Conservation (phyloP, 2,888 invertebrate genomes). For the Aethes cnicana region DNA sequence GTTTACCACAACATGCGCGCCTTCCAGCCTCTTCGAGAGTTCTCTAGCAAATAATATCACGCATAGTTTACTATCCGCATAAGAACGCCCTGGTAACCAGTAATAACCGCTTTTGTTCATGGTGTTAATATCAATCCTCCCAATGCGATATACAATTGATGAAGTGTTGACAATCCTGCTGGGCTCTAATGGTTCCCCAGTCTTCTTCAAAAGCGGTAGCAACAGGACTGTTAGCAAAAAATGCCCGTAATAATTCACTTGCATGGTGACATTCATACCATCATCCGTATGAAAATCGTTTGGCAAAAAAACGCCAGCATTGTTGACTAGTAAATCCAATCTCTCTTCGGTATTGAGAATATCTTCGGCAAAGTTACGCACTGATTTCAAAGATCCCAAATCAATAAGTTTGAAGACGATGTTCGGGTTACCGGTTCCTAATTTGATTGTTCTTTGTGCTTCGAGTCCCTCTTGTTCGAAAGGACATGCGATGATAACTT, state of each 20-base stretch:
- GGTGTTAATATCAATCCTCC: constrained; percentile 86
- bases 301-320: constrained; percentile 90
- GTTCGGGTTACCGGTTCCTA: constrained; percentile 85
- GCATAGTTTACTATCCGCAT: constrained; percentile 87
- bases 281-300: constrained; percentile 86
- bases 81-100: constrained; percentile 73
- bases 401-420: constrained; percentile 88
- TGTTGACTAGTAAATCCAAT: constrained; percentile 93
- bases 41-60: constrained; percentile 88
- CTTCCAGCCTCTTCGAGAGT: constrained; percentile 84
- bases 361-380: constrained; percentile 90
- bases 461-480: constrained; percentile 60
- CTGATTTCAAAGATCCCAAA: constrained; percentile 87
- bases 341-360: constrained; percentile 86
- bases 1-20: constrained; percentile 87
- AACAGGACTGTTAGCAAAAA: constrained; percentile 95
- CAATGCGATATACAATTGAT: constrained; percentile 87
- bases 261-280: constrained; percentile 93
- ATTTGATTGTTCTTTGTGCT: constrained; percentile 83
- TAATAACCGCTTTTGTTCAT: constrained; percentile 83
- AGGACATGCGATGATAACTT: constrained; percentile 70
- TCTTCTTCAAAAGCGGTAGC: constrained; percentile 87
- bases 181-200: constrained; percentile 78
- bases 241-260: constrained; percentile 96
- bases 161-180: constrained; percentile 90